Evolutionary conservation across 1,140 invertebrate species (phyloP).

Genomic region (Penaeus japonicus): DNA sequence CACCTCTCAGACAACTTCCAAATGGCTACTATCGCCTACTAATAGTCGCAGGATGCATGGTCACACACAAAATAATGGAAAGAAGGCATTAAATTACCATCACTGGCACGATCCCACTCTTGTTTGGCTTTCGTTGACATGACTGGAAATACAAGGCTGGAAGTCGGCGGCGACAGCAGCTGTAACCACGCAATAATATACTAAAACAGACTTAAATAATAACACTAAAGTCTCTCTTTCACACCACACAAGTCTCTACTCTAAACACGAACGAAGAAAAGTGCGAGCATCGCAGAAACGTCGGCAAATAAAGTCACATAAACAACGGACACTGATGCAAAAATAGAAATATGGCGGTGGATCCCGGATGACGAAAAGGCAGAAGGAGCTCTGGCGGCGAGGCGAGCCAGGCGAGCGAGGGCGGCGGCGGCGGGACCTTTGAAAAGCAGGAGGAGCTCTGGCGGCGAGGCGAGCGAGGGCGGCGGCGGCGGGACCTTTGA

Average conservation of each 20-base stretch:
- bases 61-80: background rate
- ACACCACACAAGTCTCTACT: conserved; percentile 19
- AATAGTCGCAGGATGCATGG: background rate
- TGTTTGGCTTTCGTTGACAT: conserved; percentile 40
- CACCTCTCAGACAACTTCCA: background rate
- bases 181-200: background rate
- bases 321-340: conserved; percentile 56
- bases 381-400: conserved; percentile 32
- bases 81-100: background rate
- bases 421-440: background rate
- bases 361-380: conserved; percentile 49
- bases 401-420: background rate
- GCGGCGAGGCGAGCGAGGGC: background rate
- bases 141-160: conserved; percentile 9
- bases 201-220: conserved; percentile 4
- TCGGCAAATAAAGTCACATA: conserved; percentile 48
- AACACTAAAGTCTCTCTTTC: background rate
- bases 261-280: conserved; percentile 22
- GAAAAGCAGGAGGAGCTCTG: background rate
- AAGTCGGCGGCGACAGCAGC: conserved; percentile 23
- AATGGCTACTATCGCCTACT: no score
- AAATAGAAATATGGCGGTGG: conserved; percentile 56
- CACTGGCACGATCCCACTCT: conserved; percentile 18
- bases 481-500: no score
- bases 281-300: background rate